These are phyloP conservation scores for Arctopsyche grandis DNA, from an alignment of 1,140 invertebrate genomes.

Conservation along the genomic window DNA sequence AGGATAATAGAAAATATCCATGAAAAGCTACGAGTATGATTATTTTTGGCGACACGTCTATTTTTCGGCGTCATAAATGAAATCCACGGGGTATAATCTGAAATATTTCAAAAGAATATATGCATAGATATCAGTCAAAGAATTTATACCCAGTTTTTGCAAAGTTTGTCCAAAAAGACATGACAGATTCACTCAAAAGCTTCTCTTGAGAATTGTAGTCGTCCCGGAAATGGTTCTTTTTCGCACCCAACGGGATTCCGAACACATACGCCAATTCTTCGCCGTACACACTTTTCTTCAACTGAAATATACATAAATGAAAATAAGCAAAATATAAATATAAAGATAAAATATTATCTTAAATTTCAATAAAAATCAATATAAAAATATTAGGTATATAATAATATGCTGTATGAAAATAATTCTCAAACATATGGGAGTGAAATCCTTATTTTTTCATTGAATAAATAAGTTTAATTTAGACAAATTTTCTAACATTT, in stretches of 20 bases:
- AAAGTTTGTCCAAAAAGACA: conserved; percentile 91
- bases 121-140: neutral
- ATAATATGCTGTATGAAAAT: too few species aligned
- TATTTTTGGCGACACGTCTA: too few species aligned
- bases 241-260: conserved; percentile 84
- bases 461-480: too few species aligned
- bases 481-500: too few species aligned
- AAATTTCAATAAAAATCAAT: conserved; percentile 36
- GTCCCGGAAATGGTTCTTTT: conserved; percentile 77
- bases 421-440: too few species aligned
- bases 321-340: neutral
- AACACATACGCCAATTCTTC: conserved; percentile 93
- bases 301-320: conserved; percentile 56
- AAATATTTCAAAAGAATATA: neutral
- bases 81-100: too few species aligned
- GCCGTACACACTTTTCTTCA: conserved; percentile 77
- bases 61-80: too few species aligned
- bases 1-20: neutral
- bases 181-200: conserved; percentile 82
- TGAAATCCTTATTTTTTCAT: too few species aligned
- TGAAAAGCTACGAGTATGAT: neutral
- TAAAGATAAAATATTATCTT: neutral
- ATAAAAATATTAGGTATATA: too few species aligned
- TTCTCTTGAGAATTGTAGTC: conserved; percentile 81
- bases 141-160: conserved; percentile 81